phyloP scores from a whole-genome alignment of 2,888 invertebrate genomes.

The Tribolium freemani region DNA sequence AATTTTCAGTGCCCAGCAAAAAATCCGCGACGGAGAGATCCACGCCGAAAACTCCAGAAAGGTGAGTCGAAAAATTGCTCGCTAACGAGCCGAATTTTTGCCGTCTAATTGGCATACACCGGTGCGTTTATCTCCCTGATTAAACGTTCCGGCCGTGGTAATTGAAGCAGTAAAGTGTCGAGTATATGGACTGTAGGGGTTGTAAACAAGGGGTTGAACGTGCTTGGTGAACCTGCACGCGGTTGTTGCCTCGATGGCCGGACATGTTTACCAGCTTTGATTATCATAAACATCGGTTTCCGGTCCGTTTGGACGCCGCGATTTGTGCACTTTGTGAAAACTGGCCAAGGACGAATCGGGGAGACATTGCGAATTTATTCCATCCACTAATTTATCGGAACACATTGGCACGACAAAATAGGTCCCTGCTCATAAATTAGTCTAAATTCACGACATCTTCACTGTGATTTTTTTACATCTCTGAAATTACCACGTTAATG shows the following conservation, averaged over 20 bases:
- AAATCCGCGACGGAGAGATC: constrained; percentile 48
- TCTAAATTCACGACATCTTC: no score
- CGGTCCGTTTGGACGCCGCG: constrained; percentile 36
- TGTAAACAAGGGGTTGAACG: constrained; percentile 47
- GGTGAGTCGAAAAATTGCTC: constrained; percentile 46
- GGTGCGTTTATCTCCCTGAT: constrained; percentile 31
- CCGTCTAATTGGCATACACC: constrained; percentile 28
- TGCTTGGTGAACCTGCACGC: constrained; percentile 47
- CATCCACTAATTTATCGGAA: not conserved
- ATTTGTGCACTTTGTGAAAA: constrained; percentile 25
- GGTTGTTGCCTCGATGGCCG: constrained; percentile 41
- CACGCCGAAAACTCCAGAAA: constrained; percentile 55
- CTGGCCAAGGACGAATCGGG: constrained; percentile 6
- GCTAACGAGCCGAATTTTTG: constrained; percentile 1
- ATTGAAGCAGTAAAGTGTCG: constrained; percentile 49
- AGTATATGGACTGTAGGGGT: constrained; percentile 43
- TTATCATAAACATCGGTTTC: constrained; percentile 57
- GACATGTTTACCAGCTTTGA: constrained; percentile 48
- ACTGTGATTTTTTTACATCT: no score
- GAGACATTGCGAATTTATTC: not conserved
- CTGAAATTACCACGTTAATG: no score
- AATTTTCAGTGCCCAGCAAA: constrained; percentile 48
- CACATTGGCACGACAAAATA: no score
- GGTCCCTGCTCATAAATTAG: no score
- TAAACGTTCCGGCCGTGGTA: constrained; percentile 39